Conservation (phyloP, 1,140 invertebrate genomes). For the Ylistrum balloti region DNA sequence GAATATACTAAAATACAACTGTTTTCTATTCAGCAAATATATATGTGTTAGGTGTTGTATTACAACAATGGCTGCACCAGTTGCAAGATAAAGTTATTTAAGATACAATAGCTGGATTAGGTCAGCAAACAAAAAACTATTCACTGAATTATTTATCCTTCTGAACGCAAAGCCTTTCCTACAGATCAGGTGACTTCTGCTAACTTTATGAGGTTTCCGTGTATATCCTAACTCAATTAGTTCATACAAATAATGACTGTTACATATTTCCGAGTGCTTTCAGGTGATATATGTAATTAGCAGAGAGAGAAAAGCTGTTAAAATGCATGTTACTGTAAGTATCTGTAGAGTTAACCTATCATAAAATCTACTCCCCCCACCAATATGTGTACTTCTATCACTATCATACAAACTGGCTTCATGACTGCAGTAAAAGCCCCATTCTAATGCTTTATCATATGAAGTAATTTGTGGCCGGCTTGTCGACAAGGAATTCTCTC, state of each 20-base stretch:
- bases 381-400: neutral
- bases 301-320: neutral
- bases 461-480: neutral
- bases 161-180: neutral
- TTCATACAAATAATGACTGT: neutral
- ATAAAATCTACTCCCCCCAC: neutral
- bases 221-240: neutral
- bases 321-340: neutral
- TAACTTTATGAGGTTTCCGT: neutral
- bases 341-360: neutral
- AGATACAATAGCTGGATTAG: neutral
- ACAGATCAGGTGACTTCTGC: neutral
- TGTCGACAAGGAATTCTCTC: neutral
- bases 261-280: slow-evolving; percentile 28
- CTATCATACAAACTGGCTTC: neutral
- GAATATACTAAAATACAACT: too few species aligned
- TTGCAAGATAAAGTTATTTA: too few species aligned
- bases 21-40: too few species aligned
- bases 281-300: slow-evolving; percentile 17
- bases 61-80: too few species aligned
- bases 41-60: too few species aligned
- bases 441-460: slow-evolving; percentile 17
- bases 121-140: neutral
- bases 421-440: neutral
- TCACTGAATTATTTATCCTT: neutral